Evolutionary conservation across 2,888 invertebrate species (phyloP).

Genomic region (Laothoe populi): DNA sequence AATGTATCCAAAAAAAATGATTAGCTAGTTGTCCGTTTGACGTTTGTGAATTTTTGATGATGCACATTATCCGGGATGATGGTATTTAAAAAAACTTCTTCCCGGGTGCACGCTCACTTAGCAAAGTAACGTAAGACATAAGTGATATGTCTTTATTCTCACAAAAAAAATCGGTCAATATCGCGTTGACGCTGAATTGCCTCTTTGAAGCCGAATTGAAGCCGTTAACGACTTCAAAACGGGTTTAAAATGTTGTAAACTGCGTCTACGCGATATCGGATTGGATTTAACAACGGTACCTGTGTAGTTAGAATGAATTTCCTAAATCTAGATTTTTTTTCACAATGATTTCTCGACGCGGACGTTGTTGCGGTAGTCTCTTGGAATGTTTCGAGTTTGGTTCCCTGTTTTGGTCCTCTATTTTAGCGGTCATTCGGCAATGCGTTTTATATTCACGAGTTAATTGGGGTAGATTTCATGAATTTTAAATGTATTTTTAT

Average conservation of each 20-base stretch:
- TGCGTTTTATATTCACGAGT: not conserved
- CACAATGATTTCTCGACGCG: conserved; percentile 54
- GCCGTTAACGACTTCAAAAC: not conserved
- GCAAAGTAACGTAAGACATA: conserved; percentile 64
- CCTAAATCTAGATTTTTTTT: conserved; percentile 51
- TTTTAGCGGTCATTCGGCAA: not conserved
- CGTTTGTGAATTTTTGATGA: conserved; percentile 61
- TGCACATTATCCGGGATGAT: conserved; percentile 40
- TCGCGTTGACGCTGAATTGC: not conserved
- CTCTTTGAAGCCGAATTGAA: not conserved
- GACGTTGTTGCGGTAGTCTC: conserved; percentile 69
- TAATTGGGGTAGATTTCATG: not conserved
- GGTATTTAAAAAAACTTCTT: conserved; percentile 39
- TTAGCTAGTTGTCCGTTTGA: conserved; percentile 77
- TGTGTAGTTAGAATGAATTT: conserved; percentile 83
- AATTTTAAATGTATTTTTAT: not conserved
- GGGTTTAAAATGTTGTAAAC: not conserved
- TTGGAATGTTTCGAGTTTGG: conserved; percentile 29
- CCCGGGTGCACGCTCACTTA: conserved; percentile 53
- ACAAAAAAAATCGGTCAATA: not conserved
- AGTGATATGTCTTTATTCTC: conserved; percentile 72
- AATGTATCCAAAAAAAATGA: conserved; percentile 67
- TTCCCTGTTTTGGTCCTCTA: conserved; percentile 2
- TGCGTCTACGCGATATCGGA: not conserved
- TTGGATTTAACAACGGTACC: conserved; percentile 59